Percentiles rank a stretch among this genome's conserved stretches.
phyloP scores from a whole-genome alignment of 2,113 vertebrate species.

The Dasypus novemcinctus region DNA sequence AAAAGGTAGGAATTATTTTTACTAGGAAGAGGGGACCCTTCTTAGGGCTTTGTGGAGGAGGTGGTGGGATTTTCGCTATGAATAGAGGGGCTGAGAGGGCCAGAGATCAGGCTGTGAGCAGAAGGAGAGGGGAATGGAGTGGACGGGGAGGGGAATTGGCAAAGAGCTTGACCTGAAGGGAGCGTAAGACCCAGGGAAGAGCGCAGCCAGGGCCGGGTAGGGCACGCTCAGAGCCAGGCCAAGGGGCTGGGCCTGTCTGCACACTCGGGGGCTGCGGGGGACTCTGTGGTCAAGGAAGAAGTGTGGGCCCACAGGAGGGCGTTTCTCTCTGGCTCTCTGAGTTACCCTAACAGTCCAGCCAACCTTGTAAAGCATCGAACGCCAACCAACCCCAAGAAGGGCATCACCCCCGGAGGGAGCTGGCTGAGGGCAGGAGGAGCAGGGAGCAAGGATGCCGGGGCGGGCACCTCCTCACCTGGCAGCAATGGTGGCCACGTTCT shows the following conservation, averaged over 20 bases:
- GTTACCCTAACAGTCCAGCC: not conserved
- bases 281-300: not conserved
- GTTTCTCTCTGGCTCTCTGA: not conserved
- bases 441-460: not conserved
- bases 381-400: not conserved
- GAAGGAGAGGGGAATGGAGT: not conserved
- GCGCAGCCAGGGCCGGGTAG: not conserved
- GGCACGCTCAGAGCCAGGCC: not conserved
- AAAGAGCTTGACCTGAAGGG: not conserved
- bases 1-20: not conserved
- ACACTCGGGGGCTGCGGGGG: fast-evolving
- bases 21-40: not conserved
- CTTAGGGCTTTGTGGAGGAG: not conserved
- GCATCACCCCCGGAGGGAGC: not conserved
- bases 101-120: not conserved
- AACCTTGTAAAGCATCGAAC: not conserved
- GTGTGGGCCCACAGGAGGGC: not conserved
- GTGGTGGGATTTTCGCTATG: not conserved
- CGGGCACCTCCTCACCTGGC: slow-evolving; percentile 86
- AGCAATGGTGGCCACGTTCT: slow-evolving; percentile 96
- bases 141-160: fast-evolving
- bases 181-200: not conserved
- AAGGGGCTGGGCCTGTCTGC: not conserved
- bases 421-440: not conserved
- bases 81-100: too few species aligned